Conservation (phyloP, 1,140 invertebrate species). For the Drosophila bipectinata region DNA sequence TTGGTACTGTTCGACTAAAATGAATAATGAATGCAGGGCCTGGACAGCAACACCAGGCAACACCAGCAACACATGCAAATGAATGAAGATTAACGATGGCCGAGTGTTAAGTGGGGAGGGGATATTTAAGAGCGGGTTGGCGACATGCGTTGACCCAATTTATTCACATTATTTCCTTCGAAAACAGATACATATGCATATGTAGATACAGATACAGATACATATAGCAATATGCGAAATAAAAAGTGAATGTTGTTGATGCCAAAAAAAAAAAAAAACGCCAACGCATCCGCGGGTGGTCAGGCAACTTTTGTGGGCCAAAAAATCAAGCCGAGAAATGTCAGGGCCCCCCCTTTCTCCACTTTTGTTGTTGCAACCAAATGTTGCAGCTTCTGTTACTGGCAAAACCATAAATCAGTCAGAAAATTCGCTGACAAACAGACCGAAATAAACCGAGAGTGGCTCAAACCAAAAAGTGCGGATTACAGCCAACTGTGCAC, state of each 20-base stretch:
- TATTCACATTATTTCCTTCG: slow-evolving; percentile 24
- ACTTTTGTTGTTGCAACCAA: slow-evolving; percentile 2
- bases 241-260: slow-evolving; percentile 64
- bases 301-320: slow-evolving; percentile 35
- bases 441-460: slow-evolving; percentile 21
- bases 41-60: slow-evolving; percentile 13
- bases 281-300: slow-evolving; percentile 46
- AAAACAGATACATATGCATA: slow-evolving; percentile 34
- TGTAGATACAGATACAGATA: slow-evolving; percentile 28
- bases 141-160: slow-evolving; percentile 74
- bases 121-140: slow-evolving; percentile 7
- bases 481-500: slow-evolving; percentile 10
- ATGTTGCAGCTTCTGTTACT: not conserved
- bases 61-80: slow-evolving; percentile 54
- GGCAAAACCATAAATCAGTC: slow-evolving; percentile 40
- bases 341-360: slow-evolving; percentile 1
- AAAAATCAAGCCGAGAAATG: slow-evolving; percentile 43
- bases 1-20: not conserved
- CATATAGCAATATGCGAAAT: slow-evolving; percentile 2
- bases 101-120: slow-evolving; percentile 49
- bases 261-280: slow-evolving; percentile 40
- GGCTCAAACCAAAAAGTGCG: slow-evolving; percentile 24
- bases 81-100: slow-evolving; percentile 72
- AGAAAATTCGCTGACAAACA: slow-evolving; percentile 45
- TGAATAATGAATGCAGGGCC: slow-evolving; percentile 32